Evolutionary conservation across 2,888 invertebrate species (phyloP), one percentile per base, ranked within the genome.

Genomic region (Latrodectus hesperus): DNA sequence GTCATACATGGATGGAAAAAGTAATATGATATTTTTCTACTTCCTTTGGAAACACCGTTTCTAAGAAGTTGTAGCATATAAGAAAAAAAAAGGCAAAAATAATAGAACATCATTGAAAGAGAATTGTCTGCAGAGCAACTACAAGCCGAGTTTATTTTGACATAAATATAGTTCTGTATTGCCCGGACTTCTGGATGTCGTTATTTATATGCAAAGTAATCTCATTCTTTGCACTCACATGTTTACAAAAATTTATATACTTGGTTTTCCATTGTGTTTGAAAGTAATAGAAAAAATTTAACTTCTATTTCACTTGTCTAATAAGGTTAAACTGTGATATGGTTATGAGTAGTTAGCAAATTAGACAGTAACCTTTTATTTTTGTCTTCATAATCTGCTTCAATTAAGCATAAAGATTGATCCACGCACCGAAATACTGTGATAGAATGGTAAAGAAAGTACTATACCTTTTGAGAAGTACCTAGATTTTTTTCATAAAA

Each of bases 131-230:
- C 14, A 17, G 73, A 51, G 65, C 26, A 65, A 64, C 53, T 81
- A 60, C 72, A 51, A 16, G 65, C 65, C 51, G 81, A 51, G 81
- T 74, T 81, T 72, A 64, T 70, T 73, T 74, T 78, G 74, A 84
- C 78, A 55, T 72, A 74, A 78, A 74, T 72, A 68, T 74, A 60
- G 73, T 77, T 71, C 77, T 72, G 67, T 75, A 26, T 38, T 60
- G 1, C 11, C 38, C 60, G 55, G 26, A 16, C 67, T 52, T 53
- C 22, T 14, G 77, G 16, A n/a, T 67, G 71, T 84, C 67, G 68
- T 84, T 84, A 84, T 79, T 67, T 78, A 84, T 84, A 73, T 78
- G 84, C 78, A 78, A 84, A 84, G 77, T 72, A 65, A 49, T 55
- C 65, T 77, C 26, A 72, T 72, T 65, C 55, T 67, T 1, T 55